phyloP scores from a whole-genome alignment of 2,888 invertebrate genomes.

The Drosophila parthenogenetica region DNA sequence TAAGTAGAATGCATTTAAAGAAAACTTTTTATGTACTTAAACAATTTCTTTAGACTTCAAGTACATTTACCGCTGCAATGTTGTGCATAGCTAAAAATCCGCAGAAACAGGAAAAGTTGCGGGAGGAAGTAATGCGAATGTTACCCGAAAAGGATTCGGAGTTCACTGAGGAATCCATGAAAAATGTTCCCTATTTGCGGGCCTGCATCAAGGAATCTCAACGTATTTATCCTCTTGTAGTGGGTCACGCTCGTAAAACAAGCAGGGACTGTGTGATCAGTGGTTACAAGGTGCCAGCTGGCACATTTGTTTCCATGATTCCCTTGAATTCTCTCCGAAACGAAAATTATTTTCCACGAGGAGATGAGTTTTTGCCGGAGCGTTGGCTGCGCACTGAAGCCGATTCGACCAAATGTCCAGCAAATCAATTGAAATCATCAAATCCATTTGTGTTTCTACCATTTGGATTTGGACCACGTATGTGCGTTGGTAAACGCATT shows the following conservation, averaged over 20 bases:
- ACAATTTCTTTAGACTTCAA: constrained; percentile 67
- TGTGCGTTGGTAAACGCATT: constrained; percentile 90
- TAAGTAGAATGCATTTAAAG: too few species aligned
- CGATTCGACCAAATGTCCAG: constrained; percentile 88
- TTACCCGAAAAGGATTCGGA: constrained; percentile 85
- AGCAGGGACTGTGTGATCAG: constrained; percentile 87
- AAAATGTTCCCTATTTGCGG: constrained; percentile 87
- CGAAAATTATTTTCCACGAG: constrained; percentile 87
- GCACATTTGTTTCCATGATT: constrained; percentile 90
- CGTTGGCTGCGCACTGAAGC: constrained; percentile 87
- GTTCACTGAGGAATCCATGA: constrained; percentile 85
- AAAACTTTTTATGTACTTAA: not conserved
- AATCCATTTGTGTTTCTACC: constrained; percentile 86
- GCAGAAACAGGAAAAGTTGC: constrained; percentile 88
- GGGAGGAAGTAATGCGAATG: constrained; percentile 86
- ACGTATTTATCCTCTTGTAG: constrained; percentile 87
- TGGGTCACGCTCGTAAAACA: constrained; percentile 86
- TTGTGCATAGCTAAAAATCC: constrained; percentile 87
- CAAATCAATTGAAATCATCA: constrained; percentile 87
- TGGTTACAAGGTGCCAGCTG: constrained; percentile 88
- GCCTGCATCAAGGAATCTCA: constrained; percentile 91
- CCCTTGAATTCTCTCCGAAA: constrained; percentile 86
- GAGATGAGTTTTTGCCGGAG: constrained; percentile 89
- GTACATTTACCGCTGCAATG: constrained; percentile 64
- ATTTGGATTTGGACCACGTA: constrained; percentile 90